Conservation (phyloP, 2,888 invertebrate species). For the Monochamus alternatus region DNA sequence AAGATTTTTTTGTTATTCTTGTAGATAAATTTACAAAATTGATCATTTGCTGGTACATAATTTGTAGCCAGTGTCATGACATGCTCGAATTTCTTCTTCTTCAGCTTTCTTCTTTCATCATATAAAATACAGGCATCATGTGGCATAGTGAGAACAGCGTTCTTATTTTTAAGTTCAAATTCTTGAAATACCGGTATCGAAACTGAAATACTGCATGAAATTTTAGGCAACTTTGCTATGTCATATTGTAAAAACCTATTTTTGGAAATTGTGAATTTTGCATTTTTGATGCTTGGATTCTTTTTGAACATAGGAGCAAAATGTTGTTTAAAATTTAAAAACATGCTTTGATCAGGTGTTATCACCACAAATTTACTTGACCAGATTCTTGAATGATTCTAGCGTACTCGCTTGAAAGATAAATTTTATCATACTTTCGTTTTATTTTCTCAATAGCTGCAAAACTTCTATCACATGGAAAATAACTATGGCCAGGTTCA, state of each 20-base stretch:
- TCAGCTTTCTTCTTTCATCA: too few species aligned
- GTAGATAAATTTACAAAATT: too few species aligned
- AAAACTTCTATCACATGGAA: slow-evolving; percentile 15
- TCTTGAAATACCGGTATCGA: not conserved
- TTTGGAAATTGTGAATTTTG: slow-evolving; percentile 4
- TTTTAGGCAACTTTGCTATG: not conserved
- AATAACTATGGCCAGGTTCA: slow-evolving; percentile 11
- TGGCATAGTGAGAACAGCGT: too few species aligned
- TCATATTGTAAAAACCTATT: slow-evolving; percentile 7
- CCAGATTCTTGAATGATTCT: not conserved
- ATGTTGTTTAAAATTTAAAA: not conserved
- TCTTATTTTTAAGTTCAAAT: not conserved
- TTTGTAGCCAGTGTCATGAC: too few species aligned
- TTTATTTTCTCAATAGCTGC: not conserved
- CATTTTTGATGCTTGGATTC: slow-evolving; percentile 6
- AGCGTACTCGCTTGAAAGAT: not conserved
- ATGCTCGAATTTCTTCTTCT: too few species aligned
- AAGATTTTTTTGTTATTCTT: too few species aligned
- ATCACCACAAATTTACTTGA: not conserved
- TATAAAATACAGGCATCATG: too few species aligned
- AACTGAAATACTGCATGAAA: not conserved
- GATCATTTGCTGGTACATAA: too few species aligned
- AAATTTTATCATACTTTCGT: not conserved
- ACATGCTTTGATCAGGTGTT: not conserved
- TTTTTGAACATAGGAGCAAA: not conserved